Conservation (phyloP, 23 tunicate species). For the Diplosoma virens region DNA sequence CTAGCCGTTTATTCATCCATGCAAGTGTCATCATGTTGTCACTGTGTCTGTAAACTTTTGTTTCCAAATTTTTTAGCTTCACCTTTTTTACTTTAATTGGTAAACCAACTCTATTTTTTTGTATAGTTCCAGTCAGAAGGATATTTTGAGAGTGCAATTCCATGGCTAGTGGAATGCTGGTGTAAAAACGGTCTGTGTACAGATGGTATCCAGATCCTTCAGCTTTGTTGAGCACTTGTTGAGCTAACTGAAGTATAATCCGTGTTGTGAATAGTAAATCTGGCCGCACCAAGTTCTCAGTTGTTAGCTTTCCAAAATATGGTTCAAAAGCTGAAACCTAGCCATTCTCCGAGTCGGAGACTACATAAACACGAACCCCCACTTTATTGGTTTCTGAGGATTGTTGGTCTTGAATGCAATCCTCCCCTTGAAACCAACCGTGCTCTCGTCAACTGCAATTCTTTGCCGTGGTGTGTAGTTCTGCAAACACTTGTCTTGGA, state of each 20-base stretch:
- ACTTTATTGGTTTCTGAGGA: slow-evolving; percentile 39
- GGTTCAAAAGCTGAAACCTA: slow-evolving; percentile 30
- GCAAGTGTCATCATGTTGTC: too few relatives aligned
- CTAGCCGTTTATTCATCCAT: too few relatives aligned
- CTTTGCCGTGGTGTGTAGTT: slow-evolving; percentile 12
- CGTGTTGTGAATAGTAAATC: slow-evolving; percentile 18
- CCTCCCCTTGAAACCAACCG: slow-evolving; percentile 33
- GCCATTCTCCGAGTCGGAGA: slow-evolving; percentile 12
- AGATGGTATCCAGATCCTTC: slow-evolving; percentile 22
- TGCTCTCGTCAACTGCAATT: slow-evolving; percentile 35
- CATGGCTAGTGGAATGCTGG: slow-evolving; percentile 1
- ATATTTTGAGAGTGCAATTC: too few relatives aligned
- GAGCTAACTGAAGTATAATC: slow-evolving; percentile 23
- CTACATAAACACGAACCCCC: slow-evolving; percentile 36
- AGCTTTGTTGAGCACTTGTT: slow-evolving; percentile 2
- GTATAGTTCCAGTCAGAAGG: too few relatives aligned
- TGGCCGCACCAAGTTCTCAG: neutral
- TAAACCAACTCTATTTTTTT: too few relatives aligned
- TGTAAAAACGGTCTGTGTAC: slow-evolving; percentile 35
- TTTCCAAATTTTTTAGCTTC: too few relatives aligned
- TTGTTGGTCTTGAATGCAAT: slow-evolving; percentile 32
- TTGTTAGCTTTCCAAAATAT: slow-evolving; percentile 14
- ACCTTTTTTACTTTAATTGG: too few relatives aligned
- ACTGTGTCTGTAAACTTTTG: too few relatives aligned
- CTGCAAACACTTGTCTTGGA: slow-evolving; percentile 17